Evolutionary conservation across 2,888 invertebrate species (phyloP).

Genomic region (Ametastegia equiseti): DNA sequence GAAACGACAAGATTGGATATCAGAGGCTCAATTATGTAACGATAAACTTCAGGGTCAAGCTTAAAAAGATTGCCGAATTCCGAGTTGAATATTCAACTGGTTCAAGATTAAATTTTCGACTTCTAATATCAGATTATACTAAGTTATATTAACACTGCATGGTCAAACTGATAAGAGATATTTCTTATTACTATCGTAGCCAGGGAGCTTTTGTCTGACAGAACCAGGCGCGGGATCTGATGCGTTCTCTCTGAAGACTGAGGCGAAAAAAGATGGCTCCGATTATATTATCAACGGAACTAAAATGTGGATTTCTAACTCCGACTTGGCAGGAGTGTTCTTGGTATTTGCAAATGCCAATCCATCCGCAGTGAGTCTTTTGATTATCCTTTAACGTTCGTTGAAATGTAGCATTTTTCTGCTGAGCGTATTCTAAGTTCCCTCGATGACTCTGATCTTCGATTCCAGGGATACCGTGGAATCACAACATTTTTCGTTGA

Average conservation of each 20-base stretch:
- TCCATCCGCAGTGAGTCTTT: conserved; percentile 84
- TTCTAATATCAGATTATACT: neutral
- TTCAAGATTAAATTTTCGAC: neutral
- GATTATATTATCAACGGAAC: conserved; percentile 94
- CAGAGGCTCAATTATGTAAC: neutral
- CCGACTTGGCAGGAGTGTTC: conserved; percentile 94
- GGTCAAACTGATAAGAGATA: neutral
- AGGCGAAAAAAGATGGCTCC: conserved; percentile 92
- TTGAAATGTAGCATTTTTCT: neutral
- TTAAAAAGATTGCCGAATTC: neutral
- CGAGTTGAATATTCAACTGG: neutral
- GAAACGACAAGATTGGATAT: neutral
- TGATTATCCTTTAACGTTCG: neutral
- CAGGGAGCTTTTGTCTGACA: conserved; percentile 95
- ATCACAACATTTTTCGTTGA: conserved; percentile 98
- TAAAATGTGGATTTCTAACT: conserved; percentile 99
- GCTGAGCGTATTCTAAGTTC: neutral
- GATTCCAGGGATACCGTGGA: conserved; percentile 91
- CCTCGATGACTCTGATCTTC: neutral
- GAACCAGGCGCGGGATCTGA: conserved; percentile 96
- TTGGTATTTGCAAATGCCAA: conserved; percentile 97
- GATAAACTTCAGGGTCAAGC: neutral
- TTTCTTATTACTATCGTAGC: conserved; percentile 77
- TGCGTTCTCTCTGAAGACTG: conserved; percentile 96
- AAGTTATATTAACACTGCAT: neutral